Conservation (phyloP, 2,888 invertebrate species). For the Zaprionus bogoriensis region DNA sequence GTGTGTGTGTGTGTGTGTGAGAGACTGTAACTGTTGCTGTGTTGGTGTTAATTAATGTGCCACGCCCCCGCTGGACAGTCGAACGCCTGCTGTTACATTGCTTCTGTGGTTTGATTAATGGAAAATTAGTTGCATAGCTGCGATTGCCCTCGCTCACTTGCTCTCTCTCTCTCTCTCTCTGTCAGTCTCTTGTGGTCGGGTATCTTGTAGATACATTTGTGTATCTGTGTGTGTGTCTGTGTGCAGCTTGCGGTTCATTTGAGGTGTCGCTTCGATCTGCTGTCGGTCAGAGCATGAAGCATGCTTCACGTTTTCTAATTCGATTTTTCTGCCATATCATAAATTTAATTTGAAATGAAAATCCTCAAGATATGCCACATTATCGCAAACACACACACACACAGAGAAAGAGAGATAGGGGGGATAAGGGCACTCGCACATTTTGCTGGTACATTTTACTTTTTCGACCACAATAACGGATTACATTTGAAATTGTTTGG, state of each 20-base stretch:
- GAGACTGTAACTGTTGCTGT: too few species aligned
- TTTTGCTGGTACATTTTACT: slow-evolving; percentile 29
- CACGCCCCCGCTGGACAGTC: slow-evolving; percentile 45
- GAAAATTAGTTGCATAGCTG: slow-evolving; percentile 44
- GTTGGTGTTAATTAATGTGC: slow-evolving; percentile 62
- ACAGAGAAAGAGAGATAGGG: not conserved
- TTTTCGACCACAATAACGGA: slow-evolving; percentile 64
- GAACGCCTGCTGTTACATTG: slow-evolving; percentile 3
- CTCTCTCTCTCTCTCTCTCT: not conserved
- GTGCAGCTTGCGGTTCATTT: slow-evolving; percentile 46
- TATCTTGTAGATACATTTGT: slow-evolving; percentile 1
- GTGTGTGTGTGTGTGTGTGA: not conserved
- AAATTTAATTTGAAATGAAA: slow-evolving; percentile 80
- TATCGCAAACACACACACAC: slow-evolving; percentile 21
- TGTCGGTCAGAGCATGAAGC: not conserved
- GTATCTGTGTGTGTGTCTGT: slow-evolving; percentile 4
- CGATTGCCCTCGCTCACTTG: slow-evolving; percentile 4
- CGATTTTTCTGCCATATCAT: slow-evolving; percentile 75
- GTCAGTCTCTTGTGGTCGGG: slow-evolving; percentile 1
- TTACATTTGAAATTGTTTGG: slow-evolving; percentile 77
- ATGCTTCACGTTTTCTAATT: slow-evolving; percentile 47
- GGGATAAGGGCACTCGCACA: not conserved
- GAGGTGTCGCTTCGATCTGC: slow-evolving; percentile 55
- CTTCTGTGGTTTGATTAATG: slow-evolving; percentile 47
- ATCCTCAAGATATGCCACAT: slow-evolving; percentile 69